Percentiles rank a stretch among this genome's conserved stretches.
Conservation (phyloP, 2,797 vertebrate genomes). For the Cephalopachus bancanus region DNA sequence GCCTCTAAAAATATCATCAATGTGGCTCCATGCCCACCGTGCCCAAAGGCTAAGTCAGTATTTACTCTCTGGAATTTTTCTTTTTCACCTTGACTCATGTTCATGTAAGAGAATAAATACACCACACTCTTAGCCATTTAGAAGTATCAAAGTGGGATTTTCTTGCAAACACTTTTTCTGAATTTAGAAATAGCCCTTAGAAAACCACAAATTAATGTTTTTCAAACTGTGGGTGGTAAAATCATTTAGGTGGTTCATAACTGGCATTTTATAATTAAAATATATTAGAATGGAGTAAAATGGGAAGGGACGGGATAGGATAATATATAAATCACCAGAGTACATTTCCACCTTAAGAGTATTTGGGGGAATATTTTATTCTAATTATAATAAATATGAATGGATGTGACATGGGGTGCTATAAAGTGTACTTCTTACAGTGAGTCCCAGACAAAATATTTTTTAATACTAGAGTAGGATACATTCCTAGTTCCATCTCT, state of each 20-base stretch:
- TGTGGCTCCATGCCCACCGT: neutral
- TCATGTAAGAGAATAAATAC: neutral
- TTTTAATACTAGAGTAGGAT: neutral
- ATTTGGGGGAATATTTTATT: constrained; percentile 43
- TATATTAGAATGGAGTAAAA: neutral
- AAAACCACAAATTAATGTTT: neutral
- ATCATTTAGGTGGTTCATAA: neutral
- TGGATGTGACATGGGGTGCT: neutral
- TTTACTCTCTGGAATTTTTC: neutral
- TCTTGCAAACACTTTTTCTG: neutral
- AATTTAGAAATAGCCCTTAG: neutral
- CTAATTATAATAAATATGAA: neutral
- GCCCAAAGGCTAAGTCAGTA: neutral
- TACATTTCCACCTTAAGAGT: neutral
- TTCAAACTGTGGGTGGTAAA: neutral
- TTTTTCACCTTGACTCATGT: neutral
- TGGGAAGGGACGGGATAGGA: neutral
- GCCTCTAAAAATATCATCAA: neutral
- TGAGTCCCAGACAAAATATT: neutral
- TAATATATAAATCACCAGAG: neutral
- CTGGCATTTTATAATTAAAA: constrained; percentile 42
- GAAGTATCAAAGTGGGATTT: neutral
- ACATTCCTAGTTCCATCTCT: neutral
- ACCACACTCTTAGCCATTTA: neutral
- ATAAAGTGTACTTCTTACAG: neutral